Evolutionary conservation across 1,140 invertebrate genomes (phyloP).

Genomic region (Saccostrea glomerata): DNA sequence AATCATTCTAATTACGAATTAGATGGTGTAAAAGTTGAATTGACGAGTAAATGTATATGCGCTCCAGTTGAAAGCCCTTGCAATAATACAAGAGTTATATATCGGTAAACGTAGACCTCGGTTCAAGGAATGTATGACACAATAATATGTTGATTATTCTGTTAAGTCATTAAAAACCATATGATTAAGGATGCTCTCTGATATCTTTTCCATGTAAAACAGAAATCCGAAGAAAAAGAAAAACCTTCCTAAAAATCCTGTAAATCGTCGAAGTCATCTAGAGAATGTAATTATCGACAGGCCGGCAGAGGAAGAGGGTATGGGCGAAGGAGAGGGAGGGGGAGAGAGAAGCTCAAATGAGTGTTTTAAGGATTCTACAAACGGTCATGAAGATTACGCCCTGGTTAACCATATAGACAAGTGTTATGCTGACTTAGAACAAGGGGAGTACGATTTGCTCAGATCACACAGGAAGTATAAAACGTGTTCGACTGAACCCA

Average conservation of each 20-base stretch:
- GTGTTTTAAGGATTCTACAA: not conserved
- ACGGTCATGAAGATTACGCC: not conserved
- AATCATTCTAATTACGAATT: no score
- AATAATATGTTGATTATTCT: no score
- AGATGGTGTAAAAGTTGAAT: no score
- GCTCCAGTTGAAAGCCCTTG: no score
- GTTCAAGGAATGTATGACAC: no score
- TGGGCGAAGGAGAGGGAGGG: not conserved
- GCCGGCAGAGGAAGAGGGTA: not conserved
- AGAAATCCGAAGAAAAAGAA: not conserved
- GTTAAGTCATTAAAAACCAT: no score
- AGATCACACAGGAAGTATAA: conserved; percentile 5
- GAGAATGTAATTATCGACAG: not conserved
- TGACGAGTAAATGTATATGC: no score
- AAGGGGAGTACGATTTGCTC: conserved; percentile 3
- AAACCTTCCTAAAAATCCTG: not conserved
- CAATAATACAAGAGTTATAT: no score
- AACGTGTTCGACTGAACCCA: not conserved
- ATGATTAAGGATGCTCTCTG: no score
- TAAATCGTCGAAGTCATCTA: not conserved
- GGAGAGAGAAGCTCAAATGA: not conserved
- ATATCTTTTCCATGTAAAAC: not conserved
- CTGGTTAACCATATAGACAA: not conserved
- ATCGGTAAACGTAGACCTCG: no score
- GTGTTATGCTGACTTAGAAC: not conserved